Percentiles rank a stretch among this genome's conserved stretches.
Evolutionary conservation across 2,888 invertebrate genomes (phyloP).

Genomic region (Rhagophthalmus giganteus): DNA sequence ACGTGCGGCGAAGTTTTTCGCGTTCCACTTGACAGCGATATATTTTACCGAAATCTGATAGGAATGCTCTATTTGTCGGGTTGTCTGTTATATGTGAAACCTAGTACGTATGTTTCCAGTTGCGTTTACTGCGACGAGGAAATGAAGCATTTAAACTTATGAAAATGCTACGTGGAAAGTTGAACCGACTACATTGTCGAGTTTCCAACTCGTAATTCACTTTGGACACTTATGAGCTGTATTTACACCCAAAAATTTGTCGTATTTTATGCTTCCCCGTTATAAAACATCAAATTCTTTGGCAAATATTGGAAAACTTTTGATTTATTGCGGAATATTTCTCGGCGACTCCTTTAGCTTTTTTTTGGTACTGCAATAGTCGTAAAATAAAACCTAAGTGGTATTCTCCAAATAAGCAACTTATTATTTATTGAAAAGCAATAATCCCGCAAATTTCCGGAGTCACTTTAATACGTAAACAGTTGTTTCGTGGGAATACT

Average conservation of each 20-base stretch:
- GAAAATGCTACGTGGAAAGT: too few species aligned
- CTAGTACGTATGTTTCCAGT: too few species aligned
- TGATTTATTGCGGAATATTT: conserved; percentile 12
- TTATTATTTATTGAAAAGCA: neutral
- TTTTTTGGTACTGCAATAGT: neutral
- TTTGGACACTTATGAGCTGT: neutral
- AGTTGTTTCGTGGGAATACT: too few species aligned
- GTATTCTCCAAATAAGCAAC: neutral
- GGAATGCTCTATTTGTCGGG: too few species aligned
- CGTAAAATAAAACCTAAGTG: neutral
- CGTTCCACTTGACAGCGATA: too few species aligned
- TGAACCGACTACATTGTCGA: neutral
- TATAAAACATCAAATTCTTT: conserved; percentile 17
- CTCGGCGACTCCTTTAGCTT: neutral
- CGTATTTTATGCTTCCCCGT: neutral
- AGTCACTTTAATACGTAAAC: too few species aligned
- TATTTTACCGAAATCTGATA: too few species aligned
- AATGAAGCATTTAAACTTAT: too few species aligned
- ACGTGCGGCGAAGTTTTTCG: too few species aligned
- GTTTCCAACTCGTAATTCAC: neutral
- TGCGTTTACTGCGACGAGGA: too few species aligned
- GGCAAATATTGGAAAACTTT: conserved; percentile 30
- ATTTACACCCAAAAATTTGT: neutral
- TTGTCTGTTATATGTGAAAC: too few species aligned
- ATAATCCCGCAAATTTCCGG: too few species aligned